Evolutionary conservation across 2,113 vertebrate species (phyloP), one percentile per base, ranked within the genome.

Genomic region (Syrrhaptes paradoxus): DNA sequence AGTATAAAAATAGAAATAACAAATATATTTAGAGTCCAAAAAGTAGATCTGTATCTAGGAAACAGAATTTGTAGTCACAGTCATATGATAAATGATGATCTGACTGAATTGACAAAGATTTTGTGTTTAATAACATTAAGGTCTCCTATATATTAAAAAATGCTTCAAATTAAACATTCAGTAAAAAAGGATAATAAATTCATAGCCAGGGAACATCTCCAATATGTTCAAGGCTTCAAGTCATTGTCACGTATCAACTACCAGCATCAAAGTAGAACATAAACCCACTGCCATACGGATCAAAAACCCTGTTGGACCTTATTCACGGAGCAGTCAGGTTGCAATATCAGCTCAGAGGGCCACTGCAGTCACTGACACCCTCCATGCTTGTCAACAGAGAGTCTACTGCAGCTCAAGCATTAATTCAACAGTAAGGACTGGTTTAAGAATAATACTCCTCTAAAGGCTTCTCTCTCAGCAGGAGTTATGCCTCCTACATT

Each of bases 311-410:
- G 8, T 18, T 36, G 31, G 13, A 31, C 13, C 9, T 61, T 31
- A 29, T 10, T 49, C 4, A 0, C 73, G 38, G 14, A 75, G n/a
- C 21, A n/a, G 24, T 38, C 32, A 41, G 45, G 24, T 7, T 71
- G 41, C 49, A 59, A 14, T 25, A 48, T 3, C 22, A 26, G 17
- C 19, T 61, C 21, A 72, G 36, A n/a, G 8, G 2, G 6, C 16
- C 51, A 22, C 8, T 67, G 25, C 6, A 61, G 26, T 70, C 38
- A 63, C 5, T 0, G 3, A 38, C 0, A 0, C 3, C 52, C 11
- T 77, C 5, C 6, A 13, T 31, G 7, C 63, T 74, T 87, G 18
- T 10, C 3, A 1, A 15, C 20, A 59, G 5, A 73, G 41, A 59
- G 19, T 25, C 43, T 71, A 48, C 3, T 31, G 24, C 24, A 61